Evolutionary conservation across 1,140 invertebrate genomes (phyloP), one percentile per base, ranked within the genome.

Genomic region (Phthorimaea operculella): DNA sequence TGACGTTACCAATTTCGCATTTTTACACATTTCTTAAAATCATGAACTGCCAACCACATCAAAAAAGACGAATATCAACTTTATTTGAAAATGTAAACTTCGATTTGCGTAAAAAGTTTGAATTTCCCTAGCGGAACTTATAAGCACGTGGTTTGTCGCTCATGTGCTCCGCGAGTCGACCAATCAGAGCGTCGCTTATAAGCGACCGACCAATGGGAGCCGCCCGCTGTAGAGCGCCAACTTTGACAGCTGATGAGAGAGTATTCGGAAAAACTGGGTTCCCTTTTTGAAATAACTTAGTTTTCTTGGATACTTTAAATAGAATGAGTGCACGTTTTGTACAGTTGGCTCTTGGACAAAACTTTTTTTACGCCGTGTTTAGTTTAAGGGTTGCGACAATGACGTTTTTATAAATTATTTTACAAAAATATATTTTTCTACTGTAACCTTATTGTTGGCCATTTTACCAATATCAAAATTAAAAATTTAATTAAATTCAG

Each of bases 131-230:
- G 59, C 62, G 72, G 72, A 81, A 82, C 81, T 84, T 74, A 84
- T 84, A 62, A 84, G 81, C 81, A 84, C 75, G 74, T 82, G 78
- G 68, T 51, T 51, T 60, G 70, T 79, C 79, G 79, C 79, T 82
- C 60, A 81, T 81, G 67, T 77, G 78, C 62, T 62, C 66, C 66
- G 51, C 9, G 54, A 33, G 62, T 34, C 63, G 64, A 59, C 80
- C 81, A 84, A 84, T 84, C 67, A 62, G 62, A 55, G 57, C 69
- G 75, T 79, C 81, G 77, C 81, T 82, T 49, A 84, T 84, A 49
- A 84, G 81, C 76, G 79, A 68, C 68, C 70, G 59, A 60, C 81
- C 81, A 84, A 84, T 84, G 54, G 68, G 64, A 55, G 44, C 36
- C 60, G 61, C 18, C 70, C 77, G 69, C 79, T 83, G 57, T 72